Evolutionary conservation across 2,888 invertebrate genomes (phyloP).

Genomic region (Drosophila nr. medialis): DNA sequence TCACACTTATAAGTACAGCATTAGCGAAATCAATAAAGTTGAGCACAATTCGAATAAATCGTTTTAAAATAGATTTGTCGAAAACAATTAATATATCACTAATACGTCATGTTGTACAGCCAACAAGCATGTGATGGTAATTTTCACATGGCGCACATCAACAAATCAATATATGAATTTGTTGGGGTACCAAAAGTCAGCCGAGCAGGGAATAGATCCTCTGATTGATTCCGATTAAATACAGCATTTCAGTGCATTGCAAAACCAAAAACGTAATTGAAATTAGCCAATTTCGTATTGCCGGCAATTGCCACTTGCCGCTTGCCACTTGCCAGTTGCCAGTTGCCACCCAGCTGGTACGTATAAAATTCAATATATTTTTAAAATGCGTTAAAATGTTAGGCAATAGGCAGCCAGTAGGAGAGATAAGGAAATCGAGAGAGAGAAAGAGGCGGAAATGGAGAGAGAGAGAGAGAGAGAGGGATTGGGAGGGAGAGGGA

Average conservation of each 20-base stretch:
- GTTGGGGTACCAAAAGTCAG: conserved; percentile 43
- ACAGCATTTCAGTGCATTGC: conserved; percentile 19
- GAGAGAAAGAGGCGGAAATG: neutral
- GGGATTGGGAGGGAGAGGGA: neutral
- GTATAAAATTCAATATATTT: conserved; percentile 27
- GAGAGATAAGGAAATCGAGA: neutral
- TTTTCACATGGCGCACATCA: conserved; percentile 19
- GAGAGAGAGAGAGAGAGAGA: neutral
- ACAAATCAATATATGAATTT: conserved; percentile 11
- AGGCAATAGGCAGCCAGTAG: conserved; percentile 25
- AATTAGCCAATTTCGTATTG: conserved; percentile 40
- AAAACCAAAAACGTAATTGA: conserved; percentile 36
- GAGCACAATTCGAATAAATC: conserved; percentile 50
- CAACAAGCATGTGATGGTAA: conserved; percentile 55
- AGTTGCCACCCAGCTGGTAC: conserved; percentile 14
- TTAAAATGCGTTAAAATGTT: conserved; percentile 49
- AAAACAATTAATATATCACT: conserved; percentile 50
- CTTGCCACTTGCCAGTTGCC: conserved; percentile 21
- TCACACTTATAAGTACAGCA: conserved; percentile 1
- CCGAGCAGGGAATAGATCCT: conserved; percentile 34
- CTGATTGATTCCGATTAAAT: conserved; percentile 53
- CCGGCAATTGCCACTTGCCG: conserved; percentile 20
- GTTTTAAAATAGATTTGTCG: conserved; percentile 70
- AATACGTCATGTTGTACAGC: conserved; percentile 62
- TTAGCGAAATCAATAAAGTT: conserved; percentile 19